phyloP scores from a whole-genome alignment of 2,888 invertebrate species.

The Orthonevra nobilis region DNA sequence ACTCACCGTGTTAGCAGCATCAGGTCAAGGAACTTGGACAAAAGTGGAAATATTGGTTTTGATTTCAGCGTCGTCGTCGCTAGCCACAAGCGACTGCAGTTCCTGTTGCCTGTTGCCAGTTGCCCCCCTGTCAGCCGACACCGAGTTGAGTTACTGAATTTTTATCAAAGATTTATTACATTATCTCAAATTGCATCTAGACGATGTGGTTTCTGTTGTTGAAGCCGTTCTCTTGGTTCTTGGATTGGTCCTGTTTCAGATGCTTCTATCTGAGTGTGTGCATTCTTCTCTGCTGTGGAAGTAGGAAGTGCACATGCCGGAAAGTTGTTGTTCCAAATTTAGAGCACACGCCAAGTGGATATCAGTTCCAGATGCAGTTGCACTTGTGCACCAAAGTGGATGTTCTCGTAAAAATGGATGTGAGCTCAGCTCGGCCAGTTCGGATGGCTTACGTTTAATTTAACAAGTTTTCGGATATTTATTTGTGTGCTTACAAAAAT shows the following conservation, averaged over 20 bases:
- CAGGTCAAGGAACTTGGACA: constrained; percentile 65
- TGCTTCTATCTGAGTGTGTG: constrained; percentile 30
- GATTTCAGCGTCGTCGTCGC: constrained; percentile 49
- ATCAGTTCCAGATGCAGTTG: constrained; percentile 12
- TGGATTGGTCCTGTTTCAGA: constrained; percentile 32
- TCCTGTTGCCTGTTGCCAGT: too few relatives aligned
- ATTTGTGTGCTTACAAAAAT: constrained; percentile 38
- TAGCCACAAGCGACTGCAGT: constrained; percentile 38
- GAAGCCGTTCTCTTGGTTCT: constrained; percentile 37
- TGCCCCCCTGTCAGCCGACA: constrained; percentile 48
- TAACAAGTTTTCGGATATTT: constrained; percentile 61
- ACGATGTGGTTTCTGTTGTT: constrained; percentile 46
- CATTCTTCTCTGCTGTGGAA: too few relatives aligned
- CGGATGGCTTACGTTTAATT: constrained; percentile 20
- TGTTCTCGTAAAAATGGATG: constrained; percentile 30
- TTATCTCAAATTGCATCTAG: constrained; percentile 70
- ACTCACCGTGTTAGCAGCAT: too few relatives aligned
- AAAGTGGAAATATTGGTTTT: constrained; percentile 70
- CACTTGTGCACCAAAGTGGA: constrained; percentile 1
- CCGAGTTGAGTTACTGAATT: constrained; percentile 66
- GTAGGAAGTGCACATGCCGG: constrained; percentile 27
- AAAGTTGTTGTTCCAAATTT: constrained; percentile 48
- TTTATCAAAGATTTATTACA: constrained; percentile 67
- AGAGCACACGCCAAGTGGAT: constrained; percentile 43
- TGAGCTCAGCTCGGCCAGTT: constrained; percentile 8